Conservation (phyloP, 1,140 invertebrate genomes). For the Lithobius niger region DNA sequence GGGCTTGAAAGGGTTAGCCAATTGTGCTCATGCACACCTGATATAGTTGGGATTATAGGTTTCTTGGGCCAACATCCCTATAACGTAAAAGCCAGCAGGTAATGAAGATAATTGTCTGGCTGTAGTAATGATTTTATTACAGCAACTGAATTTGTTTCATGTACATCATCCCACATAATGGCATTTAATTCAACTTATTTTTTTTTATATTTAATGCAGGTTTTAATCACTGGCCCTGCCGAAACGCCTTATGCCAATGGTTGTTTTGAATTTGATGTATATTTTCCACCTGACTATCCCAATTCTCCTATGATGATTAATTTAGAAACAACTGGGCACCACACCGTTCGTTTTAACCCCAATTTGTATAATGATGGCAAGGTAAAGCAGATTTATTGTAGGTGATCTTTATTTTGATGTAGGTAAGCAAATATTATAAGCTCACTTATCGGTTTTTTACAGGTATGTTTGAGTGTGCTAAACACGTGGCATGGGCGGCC, state of each 20-base stretch:
- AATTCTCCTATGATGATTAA: slow-evolving; percentile 62
- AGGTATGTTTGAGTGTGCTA: slow-evolving; percentile 82
- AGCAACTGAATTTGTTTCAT: no score
- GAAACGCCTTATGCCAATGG: slow-evolving; percentile 82
- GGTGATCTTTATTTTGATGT: neutral
- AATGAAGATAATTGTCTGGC: no score
- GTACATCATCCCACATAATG: no score
- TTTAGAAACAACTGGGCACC: slow-evolving; percentile 84
- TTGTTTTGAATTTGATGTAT: slow-evolving; percentile 82
- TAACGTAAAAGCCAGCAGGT: no score
- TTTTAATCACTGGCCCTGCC: slow-evolving; percentile 78
- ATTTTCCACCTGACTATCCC: slow-evolving; percentile 77
- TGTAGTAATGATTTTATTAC: no score
- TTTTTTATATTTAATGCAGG: slow-evolving; percentile 38
- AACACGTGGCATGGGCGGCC: slow-evolving; percentile 96
- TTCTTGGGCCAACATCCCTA: no score
- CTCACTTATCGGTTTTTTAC: slow-evolving; percentile 3
- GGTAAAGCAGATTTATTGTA: slow-evolving; percentile 22
- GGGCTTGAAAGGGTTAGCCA: no score
- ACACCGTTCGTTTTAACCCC: slow-evolving; percentile 88
- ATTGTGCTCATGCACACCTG: no score
- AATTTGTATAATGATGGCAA: slow-evolving; percentile 96
- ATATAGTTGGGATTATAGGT: no score
- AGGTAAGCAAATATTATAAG: neutral
- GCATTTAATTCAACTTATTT: slow-evolving; percentile 7